These are phyloP conservation scores for Idaea biselata DNA, from an alignment of 2,888 invertebrate species.

Conservation along the genomic window DNA sequence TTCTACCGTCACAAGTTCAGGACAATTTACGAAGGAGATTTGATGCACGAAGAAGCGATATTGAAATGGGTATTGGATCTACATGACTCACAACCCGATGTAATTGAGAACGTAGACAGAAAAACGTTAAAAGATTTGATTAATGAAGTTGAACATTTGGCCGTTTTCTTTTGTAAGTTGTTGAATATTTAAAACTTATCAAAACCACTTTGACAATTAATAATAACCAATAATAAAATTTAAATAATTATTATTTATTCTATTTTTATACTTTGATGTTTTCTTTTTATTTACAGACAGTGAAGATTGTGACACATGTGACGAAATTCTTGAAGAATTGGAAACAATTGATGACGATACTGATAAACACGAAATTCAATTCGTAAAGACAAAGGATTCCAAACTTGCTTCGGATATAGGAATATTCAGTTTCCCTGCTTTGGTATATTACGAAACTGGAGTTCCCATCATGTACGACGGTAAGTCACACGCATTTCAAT, in stretches of 20 bases:
- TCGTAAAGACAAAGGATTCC: constrained; percentile 95
- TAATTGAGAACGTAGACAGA: constrained; percentile 94
- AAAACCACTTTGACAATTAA: neutral
- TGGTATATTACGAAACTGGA: constrained; percentile 96
- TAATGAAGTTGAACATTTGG: constrained; percentile 93
- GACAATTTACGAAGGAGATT: constrained; percentile 92
- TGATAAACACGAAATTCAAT: constrained; percentile 95
- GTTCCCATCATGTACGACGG: constrained; percentile 97
- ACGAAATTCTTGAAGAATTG: constrained; percentile 91
- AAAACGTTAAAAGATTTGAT: constrained; percentile 94
- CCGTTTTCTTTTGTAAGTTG: constrained; percentile 93
- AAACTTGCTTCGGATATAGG: constrained; percentile 94
- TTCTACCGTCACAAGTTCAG: constrained; percentile 94
- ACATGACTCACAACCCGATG: constrained; percentile 91
- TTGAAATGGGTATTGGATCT: constrained; percentile 94
- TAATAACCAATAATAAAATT: constrained; percentile 8
- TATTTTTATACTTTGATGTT: neutral
- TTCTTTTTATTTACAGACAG: constrained; percentile 80
- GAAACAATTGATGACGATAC: constrained; percentile 96
- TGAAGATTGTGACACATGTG: constrained; percentile 92
- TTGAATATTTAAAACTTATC: neutral
- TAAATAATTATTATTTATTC: constrained; percentile 3
- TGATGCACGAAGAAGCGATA: constrained; percentile 95
- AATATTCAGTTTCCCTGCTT: constrained; percentile 94
- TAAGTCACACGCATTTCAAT: constrained; percentile 72